Base-by-base conservation (phyloP, 1,140 invertebrate genomes). In the Nasonia longicornis region DNA sequence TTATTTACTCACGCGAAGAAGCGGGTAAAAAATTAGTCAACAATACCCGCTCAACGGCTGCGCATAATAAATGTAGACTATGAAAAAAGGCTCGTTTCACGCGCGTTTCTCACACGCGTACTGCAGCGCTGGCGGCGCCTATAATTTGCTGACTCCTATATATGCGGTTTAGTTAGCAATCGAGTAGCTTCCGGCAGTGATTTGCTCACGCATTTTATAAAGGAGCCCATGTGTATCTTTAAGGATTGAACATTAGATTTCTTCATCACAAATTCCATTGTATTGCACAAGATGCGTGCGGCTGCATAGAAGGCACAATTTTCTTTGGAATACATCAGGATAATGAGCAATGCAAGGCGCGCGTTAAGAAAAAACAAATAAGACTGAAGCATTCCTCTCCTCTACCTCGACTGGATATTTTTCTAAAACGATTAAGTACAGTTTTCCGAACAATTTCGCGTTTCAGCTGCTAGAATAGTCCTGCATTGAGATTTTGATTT, bases 141-240 rank as follows among this genome's bases (percentile, higher is more conserved):
- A 71, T 71, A 71, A 71, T 42, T 20, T 71, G 16, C 69, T 3
- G 52, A n/a, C 14, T 38, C 26, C 20, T 71, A 20, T 26, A 26
- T 26, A 26, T 58, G 16, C n/a, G n/a, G 20, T 58, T 58, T 38
- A 38, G 29, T 71, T 71, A 63, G 35, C 38, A 75, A 63, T 58
- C 48, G 11, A 58, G 10, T 75, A 58, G 48, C 73, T 71, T 71
- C 35, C 66, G 83, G 81, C 71, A 82, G 82, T 80, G 74, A 77
- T 81, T 77, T 69, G 75, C 58, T 74, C 52, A 3, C 45, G 11
- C 1, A 11, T 48, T 31, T n/a, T 26, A 26, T 26, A 26, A 67
- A 74, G 29, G 67, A 58, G 52, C 16, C 3, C 3, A 20, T 58
- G 52, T 42, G 10, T 42, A 58, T 58, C n/a, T 58, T 58, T n/a